Base-by-base conservation (phyloP, 2,888 invertebrate species). In the Rhorus exstirpatorius region DNA sequence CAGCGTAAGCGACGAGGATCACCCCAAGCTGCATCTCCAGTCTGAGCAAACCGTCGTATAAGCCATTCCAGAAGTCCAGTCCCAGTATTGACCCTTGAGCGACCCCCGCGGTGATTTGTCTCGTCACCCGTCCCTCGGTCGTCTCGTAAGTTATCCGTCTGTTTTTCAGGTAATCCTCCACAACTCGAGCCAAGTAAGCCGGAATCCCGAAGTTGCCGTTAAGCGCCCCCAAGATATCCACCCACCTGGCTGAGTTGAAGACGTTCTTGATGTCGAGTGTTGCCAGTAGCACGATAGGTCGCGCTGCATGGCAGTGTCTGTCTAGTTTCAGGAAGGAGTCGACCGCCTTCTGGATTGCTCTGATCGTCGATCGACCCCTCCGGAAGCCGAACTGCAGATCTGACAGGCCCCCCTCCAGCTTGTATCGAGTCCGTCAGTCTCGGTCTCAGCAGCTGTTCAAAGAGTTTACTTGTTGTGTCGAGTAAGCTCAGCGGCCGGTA, bases 401-500 rank as follows among this genome's bases (percentile, higher is more conserved):
- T 1, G 77, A 53, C 12, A 76, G 26, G 31, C 31, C 31, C 55
- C 8, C 58, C 71, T 38, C 31, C 53, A 17, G 41, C 63, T 55
- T 84, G 85, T 1, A 87, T 19, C 31, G 79, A 58, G 38, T 65
- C 46, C 14, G 60, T 19, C 31, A 90, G 46, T 51, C 89, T 85
- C 19, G 26, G 49, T 46, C 83, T 85, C 35, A 89, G 63, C 12
- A 90, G 8, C 51, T 84, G 86, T 75, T 90, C 90, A 3, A 87
- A 78, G 0, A 89, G 63, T 77, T 88, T 91, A 0, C 87, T 89
- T n/a, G 88, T 14, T 12, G 83, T 80, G 17, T 86, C 84, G 12
- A 88, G 77, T 41, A 91, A 75, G 74, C 88, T 86, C 8, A 90
- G 86, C 7, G 89, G 89, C 46, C 88, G 81, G 58, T 86, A 83